Evolutionary conservation across 2,888 invertebrate species (phyloP).

Genomic region (Tricholauxania praeusta): DNA sequence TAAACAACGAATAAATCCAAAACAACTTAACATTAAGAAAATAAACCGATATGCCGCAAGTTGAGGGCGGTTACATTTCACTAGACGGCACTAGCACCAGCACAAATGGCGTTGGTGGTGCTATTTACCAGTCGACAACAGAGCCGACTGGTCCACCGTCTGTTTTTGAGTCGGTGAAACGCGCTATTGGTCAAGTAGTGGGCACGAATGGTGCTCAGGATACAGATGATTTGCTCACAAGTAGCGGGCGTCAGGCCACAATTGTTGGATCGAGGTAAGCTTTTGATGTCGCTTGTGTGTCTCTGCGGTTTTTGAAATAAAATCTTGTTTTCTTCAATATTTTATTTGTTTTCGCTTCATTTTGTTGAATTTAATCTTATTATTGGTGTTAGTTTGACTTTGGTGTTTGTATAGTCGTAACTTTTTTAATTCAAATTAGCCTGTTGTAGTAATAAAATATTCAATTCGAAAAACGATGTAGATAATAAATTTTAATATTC

Average conservation of each 20-base stretch:
- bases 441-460: too few relatives aligned
- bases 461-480: too few relatives aligned
- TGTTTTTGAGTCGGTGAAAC: constrained; percentile 66
- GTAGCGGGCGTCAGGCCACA: constrained; percentile 61
- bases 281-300: constrained; percentile 10
- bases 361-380: too few relatives aligned
- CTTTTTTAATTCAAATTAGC: too few relatives aligned
- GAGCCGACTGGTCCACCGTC: constrained; percentile 67
- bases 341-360: too few relatives aligned
- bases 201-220: constrained; percentile 60
- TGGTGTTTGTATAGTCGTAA: too few relatives aligned
- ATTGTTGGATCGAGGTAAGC: constrained; percentile 68
- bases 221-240: constrained; percentile 61
- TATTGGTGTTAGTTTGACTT: too few relatives aligned
- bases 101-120: constrained; percentile 61
- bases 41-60: constrained; percentile 59
- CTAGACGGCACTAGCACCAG: constrained; percentile 61
- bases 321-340: background rate
- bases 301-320: background rate
- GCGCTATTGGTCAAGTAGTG: constrained; percentile 67
- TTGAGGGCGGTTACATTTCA: constrained; percentile 68
- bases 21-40: background rate
- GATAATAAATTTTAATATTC: too few relatives aligned
- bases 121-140: constrained; percentile 68
- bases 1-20: background rate